These are phyloP conservation scores for Scopus umbretta DNA, from an alignment of 2,113 vertebrate species.

Conservation along the genomic window DNA sequence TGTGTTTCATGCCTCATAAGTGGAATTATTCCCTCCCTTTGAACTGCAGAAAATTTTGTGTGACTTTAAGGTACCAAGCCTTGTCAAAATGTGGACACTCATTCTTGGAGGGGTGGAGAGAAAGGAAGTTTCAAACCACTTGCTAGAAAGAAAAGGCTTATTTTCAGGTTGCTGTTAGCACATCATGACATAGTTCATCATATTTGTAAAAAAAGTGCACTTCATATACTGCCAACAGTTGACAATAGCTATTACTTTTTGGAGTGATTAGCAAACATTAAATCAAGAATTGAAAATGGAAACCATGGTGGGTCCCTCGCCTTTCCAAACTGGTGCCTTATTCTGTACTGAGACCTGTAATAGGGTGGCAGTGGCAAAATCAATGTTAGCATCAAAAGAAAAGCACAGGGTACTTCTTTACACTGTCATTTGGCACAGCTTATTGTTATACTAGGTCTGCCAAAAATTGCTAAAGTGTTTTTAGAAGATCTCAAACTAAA, in stretches of 20 bases:
- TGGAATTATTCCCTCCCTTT: background rate
- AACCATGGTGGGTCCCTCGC: background rate
- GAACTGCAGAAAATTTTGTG: background rate
- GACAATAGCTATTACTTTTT: background rate
- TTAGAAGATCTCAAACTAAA: background rate
- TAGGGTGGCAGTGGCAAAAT: background rate
- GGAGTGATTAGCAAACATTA: background rate
- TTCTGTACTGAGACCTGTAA: background rate
- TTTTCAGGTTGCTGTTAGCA: background rate
- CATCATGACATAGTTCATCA: background rate
- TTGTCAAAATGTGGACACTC: background rate
- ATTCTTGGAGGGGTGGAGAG: background rate
- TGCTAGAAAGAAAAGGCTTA: background rate
- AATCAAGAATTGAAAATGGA: background rate
- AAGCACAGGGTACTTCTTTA: background rate
- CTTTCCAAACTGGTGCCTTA: background rate
- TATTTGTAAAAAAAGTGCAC: background rate
- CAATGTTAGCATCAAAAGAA: background rate
- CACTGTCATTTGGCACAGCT: background rate
- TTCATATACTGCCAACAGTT: background rate
- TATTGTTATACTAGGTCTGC: background rate
- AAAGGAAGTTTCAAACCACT: background rate
- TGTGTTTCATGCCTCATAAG: background rate
- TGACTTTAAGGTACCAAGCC: background rate
- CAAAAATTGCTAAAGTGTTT: background rate